A percentile compares a stretch with the other conserved stretches of the same genome.
Evolutionary conservation across 1,140 invertebrate species (phyloP).

Genomic region (Elymnias hypermnestra): DNA sequence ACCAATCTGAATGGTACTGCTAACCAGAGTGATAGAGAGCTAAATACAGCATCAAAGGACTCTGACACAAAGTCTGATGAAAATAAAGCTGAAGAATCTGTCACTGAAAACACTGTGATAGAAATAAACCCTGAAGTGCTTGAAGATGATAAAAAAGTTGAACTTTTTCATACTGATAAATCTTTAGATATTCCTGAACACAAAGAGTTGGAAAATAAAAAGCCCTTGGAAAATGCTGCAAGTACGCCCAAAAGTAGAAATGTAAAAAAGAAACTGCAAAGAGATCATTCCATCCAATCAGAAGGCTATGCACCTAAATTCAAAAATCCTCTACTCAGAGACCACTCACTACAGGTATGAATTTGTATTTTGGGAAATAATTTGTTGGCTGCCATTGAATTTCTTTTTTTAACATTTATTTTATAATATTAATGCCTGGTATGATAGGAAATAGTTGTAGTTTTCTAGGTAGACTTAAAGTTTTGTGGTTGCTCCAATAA

Average conservation of each 20-base stretch:
- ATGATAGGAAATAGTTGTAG: too few relatives aligned
- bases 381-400: too few relatives aligned
- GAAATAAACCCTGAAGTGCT: conserved; percentile 34
- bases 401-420: too few relatives aligned
- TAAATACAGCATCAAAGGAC: conserved; percentile 20
- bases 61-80: conserved; percentile 41
- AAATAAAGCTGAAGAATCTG: conserved; percentile 46
- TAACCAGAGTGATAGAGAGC: conserved; percentile 25
- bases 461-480: too few relatives aligned
- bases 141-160: conserved; percentile 48
- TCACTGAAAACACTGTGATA: conserved; percentile 53
- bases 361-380: too few relatives aligned
- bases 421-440: too few relatives aligned
- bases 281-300: conserved; percentile 69
- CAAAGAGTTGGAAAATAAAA: conserved; percentile 56
- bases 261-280: conserved; percentile 52
- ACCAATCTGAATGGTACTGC: conserved; percentile 6
- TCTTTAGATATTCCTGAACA: conserved; percentile 47
- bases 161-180: conserved; percentile 43
- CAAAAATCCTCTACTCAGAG: conserved; percentile 68
- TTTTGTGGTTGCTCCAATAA: too few relatives aligned
- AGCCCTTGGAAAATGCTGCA: conserved; percentile 61
- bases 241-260: conserved; percentile 38
- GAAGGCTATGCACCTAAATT: conserved; percentile 67
- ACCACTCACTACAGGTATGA: conserved; percentile 71